Conservation (phyloP, 2,113 vertebrate genomes). For the Casuarius casuarius region DNA sequence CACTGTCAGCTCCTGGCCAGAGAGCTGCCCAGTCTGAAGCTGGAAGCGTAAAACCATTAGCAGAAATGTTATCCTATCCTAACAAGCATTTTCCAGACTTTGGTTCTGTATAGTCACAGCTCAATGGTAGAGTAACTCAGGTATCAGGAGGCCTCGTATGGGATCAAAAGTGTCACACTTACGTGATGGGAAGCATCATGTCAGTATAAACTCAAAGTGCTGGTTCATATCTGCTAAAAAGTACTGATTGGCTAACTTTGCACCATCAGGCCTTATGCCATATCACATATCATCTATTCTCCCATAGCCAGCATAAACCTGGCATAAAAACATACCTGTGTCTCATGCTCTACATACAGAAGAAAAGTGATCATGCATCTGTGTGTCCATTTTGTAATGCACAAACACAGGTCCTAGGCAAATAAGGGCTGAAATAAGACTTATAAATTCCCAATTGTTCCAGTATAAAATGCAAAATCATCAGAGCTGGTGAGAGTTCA, state of each 20-base stretch:
- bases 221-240: not conserved
- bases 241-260: not conserved
- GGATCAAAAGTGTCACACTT: not conserved
- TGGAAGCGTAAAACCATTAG: not conserved
- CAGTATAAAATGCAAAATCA: rapidly evolving
- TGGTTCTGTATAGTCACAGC: not conserved
- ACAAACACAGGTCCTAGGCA: not conserved
- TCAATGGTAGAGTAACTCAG: not conserved
- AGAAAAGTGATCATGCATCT: rapidly evolving
- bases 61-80: not conserved
- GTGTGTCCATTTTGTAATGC: not conserved
- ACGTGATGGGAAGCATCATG: rapidly evolving
- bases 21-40: not conserved
- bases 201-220: not conserved
- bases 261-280: not conserved
- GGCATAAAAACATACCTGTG: not conserved
- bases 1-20: not conserved
- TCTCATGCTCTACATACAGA: not conserved
- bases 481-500: not conserved
- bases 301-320: not conserved
- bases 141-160: rapidly evolving
- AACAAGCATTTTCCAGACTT: not conserved
- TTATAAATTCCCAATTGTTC: not conserved
- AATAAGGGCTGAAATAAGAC: not conserved
- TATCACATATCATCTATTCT: not conserved